Evolutionary conservation across 2,888 invertebrate species (phyloP).

Genomic region (Invenusta paracnida): DNA sequence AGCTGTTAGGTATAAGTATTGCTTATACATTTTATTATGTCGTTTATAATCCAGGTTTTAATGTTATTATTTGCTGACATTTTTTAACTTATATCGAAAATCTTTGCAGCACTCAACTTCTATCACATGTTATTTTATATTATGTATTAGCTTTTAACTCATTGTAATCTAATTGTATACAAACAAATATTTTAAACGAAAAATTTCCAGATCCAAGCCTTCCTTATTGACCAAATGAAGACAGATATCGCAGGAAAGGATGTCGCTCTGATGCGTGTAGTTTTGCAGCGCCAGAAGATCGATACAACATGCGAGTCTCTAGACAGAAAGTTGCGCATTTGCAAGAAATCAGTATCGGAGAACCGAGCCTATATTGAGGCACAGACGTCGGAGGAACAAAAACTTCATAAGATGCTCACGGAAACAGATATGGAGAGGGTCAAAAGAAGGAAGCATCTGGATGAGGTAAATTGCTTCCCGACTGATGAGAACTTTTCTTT

Average conservation of each 20-base stretch:
- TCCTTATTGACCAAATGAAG: not conserved
- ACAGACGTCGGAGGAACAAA: not conserved
- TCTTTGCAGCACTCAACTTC: too few species aligned
- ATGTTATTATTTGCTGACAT: too few species aligned
- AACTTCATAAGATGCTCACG: not conserved
- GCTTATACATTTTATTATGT: too few species aligned
- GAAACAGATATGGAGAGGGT: not conserved
- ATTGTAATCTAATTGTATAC: too few species aligned
- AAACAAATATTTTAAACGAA: too few species aligned
- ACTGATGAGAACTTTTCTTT: too few species aligned
- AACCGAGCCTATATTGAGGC: not conserved
- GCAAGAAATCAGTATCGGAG: not conserved
- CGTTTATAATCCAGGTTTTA: too few species aligned
- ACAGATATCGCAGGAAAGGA: not conserved
- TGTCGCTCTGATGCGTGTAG: not conserved
- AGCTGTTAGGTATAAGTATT: too few species aligned
- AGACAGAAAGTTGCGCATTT: not conserved
- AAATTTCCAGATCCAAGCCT: not conserved
- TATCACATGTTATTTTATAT: too few species aligned
- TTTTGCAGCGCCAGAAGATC: not conserved
- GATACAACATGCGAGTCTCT: not conserved
- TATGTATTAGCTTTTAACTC: too few species aligned
- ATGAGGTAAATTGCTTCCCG: not conserved
- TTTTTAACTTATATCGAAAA: too few species aligned
- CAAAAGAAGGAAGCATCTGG: not conserved